Base-by-base conservation (phyloP, 2,888 invertebrate genomes). In the Spilarctia lutea region DNA sequence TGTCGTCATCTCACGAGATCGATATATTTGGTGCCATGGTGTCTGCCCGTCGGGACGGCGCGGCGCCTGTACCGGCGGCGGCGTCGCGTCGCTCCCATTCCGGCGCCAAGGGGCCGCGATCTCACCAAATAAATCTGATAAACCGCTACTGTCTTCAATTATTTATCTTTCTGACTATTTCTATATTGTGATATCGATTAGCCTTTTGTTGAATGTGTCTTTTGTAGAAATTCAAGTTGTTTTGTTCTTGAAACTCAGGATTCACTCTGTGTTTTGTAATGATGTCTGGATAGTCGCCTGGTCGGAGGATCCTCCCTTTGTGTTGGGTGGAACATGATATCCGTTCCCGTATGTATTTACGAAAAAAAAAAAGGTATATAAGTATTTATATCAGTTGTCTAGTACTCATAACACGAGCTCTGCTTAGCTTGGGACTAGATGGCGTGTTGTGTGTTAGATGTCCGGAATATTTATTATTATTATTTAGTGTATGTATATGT, bases 41-140 rank as follows among this genome's bases (percentile, higher is more conserved):
- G 95, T 94, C 95, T 94, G 93, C 81, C 90, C 91, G 94, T 75
- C 94, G 94, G 94, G 95, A 94, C 95, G 86, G 94, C 91, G 85
- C 91, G 95, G 91, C 94, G 95, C 93, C 79, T 74, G 73, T 24
- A 71, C 80, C 81, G 85, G 66, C 83, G 80, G 78, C 81, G 79
- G 52, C 69, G 68, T 74, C 67, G 67, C 71, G 69, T 48, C 33
- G 48, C 48, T 35, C n/a, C n/a, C n/a, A 13, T 33, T n/a, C 39
- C 78, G 92, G 94, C 95, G 95, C 94, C 95, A 84, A 78, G 94
- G 94, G 94, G 94, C 78, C 94, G 91, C 78, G 73, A 67, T 78
- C 69, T 81, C 80, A 76, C 85, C 81, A 86, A 87, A 91, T 90
- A 92, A 90, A 92, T 92, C 90, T 88, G 79, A 84, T 85, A 87